Evolutionary conservation across 1,140 invertebrate species (phyloP).

Genomic region (Frieseomelitta varia): DNA sequence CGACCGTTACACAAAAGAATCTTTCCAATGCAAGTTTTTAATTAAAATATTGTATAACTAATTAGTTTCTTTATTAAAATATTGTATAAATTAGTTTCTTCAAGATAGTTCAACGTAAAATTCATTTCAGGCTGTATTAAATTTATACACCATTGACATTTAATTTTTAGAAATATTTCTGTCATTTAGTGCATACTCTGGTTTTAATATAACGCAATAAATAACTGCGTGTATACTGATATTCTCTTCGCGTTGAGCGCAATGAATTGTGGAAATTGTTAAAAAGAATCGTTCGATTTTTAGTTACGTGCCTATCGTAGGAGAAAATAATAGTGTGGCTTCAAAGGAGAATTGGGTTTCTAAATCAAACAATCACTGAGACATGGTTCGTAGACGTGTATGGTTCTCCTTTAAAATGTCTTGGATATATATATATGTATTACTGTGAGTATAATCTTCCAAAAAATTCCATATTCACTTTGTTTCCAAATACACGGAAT

Average conservation of each 20-base stretch:
- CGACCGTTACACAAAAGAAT: no score
- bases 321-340: background rate
- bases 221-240: accelerated
- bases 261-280: background rate
- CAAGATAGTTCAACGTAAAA: background rate
- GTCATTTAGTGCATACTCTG: background rate
- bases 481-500: background rate
- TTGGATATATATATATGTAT: no score
- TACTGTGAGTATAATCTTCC: no score
- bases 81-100: background rate
- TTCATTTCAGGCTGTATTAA: background rate
- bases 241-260: background rate
- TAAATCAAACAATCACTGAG: background rate
- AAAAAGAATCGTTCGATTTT: background rate
- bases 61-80: background rate
- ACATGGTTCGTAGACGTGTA: background rate
- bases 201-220: background rate
- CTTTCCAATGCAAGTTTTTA: no score
- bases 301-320: background rate
- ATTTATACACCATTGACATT: background rate
- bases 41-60: no score
- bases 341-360: background rate
- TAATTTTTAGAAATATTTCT: background rate
- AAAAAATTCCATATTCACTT: no score
- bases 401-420: background rate